Conservation (phyloP, 2,888 invertebrate species). For the Dichetophora obliterata region DNA sequence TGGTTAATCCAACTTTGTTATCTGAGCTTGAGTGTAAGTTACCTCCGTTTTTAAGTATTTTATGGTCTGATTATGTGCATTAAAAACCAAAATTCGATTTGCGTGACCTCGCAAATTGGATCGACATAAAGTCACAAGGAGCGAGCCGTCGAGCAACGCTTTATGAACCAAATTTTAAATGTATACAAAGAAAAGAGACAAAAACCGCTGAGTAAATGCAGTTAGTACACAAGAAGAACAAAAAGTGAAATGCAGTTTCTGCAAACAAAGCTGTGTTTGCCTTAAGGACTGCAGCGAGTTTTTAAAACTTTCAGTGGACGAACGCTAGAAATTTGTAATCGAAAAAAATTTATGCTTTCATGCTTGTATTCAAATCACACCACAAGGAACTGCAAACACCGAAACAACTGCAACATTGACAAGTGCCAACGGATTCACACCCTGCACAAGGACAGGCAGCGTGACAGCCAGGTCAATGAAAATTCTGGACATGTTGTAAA, state of each 20-base stretch:
- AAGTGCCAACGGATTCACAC: background rate
- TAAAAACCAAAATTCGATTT: background rate
- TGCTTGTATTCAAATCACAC: background rate
- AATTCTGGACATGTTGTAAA: background rate
- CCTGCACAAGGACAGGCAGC: background rate
- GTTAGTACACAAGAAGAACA: background rate
- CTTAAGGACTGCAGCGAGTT: constrained; percentile 8
- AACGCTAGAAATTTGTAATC: constrained; percentile 29
- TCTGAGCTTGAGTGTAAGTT: background rate
- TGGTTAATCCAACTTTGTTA: background rate
- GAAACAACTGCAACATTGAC: background rate
- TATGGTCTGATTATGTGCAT: background rate
- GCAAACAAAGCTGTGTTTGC: background rate
- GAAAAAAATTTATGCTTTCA: constrained; percentile 20
- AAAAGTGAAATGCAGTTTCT: background rate
- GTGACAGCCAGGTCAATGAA: background rate
- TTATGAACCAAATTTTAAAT: background rate
- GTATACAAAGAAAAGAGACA: background rate
- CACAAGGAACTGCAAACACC: background rate
- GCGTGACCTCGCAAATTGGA: background rate
- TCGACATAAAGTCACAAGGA: too few relatives aligned
- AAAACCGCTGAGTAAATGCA: background rate
- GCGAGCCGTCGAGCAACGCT: too few relatives aligned
- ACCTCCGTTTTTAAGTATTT: background rate
- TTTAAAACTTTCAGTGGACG: constrained; percentile 9